Conservation (phyloP, 2,797 vertebrate species). For the Gobio occitaniae region DNA sequence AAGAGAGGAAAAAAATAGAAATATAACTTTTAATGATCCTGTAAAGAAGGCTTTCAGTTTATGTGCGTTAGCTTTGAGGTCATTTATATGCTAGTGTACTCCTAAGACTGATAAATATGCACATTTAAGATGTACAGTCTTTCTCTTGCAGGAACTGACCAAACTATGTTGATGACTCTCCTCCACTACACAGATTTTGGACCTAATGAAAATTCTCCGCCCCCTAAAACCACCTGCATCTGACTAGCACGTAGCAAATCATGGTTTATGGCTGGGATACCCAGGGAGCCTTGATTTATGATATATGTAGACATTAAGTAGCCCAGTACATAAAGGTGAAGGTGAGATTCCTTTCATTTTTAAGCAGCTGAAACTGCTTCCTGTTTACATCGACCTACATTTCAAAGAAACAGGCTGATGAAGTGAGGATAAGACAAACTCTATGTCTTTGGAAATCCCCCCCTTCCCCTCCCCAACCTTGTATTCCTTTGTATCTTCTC, state of each 20-base stretch:
- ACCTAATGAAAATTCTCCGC: not conserved
- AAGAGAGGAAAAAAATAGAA: not conserved
- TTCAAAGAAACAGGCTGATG: constrained; percentile 48
- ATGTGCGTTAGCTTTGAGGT: not conserved
- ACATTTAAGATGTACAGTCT: not conserved
- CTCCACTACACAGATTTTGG: not conserved
- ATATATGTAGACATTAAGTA: not conserved
- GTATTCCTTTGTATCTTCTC: not conserved
- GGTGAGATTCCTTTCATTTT: not conserved
- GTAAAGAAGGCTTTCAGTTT: not conserved
- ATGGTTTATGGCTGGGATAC: not conserved
- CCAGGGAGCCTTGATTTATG: not conserved
- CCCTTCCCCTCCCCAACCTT: not conserved
- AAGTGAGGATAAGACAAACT: constrained; percentile 34
- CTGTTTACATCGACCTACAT: constrained; percentile 24
- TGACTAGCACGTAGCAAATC: not conserved
- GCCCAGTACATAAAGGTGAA: not conserved
- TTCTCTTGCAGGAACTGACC: not conserved
- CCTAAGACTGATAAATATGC: not conserved
- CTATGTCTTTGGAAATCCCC: constrained; percentile 57
- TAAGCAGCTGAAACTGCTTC: not conserved
- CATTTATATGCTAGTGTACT: not conserved
- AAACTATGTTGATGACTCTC: not conserved
- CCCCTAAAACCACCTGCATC: not conserved
- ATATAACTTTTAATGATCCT: not conserved